Evolutionary conservation across 2,797 vertebrate genomes (phyloP), one percentile per base, ranked within the genome.

Genomic region (Vipera latastei): DNA sequence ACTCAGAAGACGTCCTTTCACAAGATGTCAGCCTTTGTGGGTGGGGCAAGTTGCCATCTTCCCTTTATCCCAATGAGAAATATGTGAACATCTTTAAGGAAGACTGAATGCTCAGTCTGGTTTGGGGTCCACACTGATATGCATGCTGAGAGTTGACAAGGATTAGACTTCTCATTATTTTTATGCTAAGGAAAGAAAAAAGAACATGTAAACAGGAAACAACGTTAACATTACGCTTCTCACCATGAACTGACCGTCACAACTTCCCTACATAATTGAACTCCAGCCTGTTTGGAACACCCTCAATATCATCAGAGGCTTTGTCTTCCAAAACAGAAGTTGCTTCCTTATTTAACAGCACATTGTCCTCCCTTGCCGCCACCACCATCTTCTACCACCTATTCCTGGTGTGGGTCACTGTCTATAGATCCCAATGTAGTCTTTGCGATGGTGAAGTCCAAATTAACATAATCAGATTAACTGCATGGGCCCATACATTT

Each of bases 391-490:
- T 95, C 94, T 90, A 90, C 92, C 93, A 90, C 92, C 93, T 96
- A 95, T 92, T 92, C 93, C 90, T 89, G 92, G 96, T 96, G 96
- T 95, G 95, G 96, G 96, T 95, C 92, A 93, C 96, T 96, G 96
- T 97, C 97, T 0, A 0, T 91, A 97, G 96, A 97, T 97, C 98
- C 97, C 97, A 97, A 98, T 98, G 98, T 98, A 98, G 98, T 97
- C 96, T 98, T 97, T 98, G 98, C 98, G 98, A 98, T 99, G 98
- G 98, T 99, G 98, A 99, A 99, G 99, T 99, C 98, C 97, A 98
- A 97, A 99, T 99, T 99, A 98, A 98, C 99, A 99, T 99, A 99
- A 99, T 99, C 99, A 98, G 98, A 99, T 99, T 98, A 98, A 97
- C 97, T 97, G 97, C 97, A 97, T 97, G 94, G 97, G 97, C 98